Base-by-base conservation (phyloP, 1,140 invertebrate genomes). In the Drosophila novamexicana region DNA sequence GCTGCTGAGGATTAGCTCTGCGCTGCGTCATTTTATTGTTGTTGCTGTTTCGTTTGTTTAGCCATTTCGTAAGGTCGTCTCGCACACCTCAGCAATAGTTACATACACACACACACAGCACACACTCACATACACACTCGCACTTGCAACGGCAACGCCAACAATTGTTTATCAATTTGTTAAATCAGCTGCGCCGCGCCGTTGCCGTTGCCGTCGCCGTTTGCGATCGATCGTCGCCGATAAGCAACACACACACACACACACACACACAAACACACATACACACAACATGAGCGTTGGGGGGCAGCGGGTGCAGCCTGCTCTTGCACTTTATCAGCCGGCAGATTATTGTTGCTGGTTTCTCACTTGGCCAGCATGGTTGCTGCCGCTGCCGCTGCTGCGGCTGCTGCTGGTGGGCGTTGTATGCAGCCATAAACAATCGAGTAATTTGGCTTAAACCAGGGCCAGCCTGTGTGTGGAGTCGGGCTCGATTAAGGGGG, bases 121-220 rank as follows among this genome's bases (percentile, higher is more conserved):
- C 18, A 18, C 18, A 54, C 32, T 14, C 52, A 18, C 63, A 44
- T 44, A 47, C 42, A 40, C 42, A 7, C 8, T 39, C 6, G 18
- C 8, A 34, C 6, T 37, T 36, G 34, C 47, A 65, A 45, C 70
- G 77, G 72, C 85, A 86, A 85, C 85, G 72, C 79, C 79, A 90
- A 90, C 86, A 90, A 90, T 90, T 90, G 88, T 81, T 90, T 90
- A 90, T 90, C 86, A 90, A 88, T 90, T 90, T 90, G 80, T 90
- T 83, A 81, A 90, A 90, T 90, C 86, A 90, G 86, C 68, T 75
- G 49, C 37, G 74, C 66, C 62, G 86, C 65, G 81, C 58, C 47
- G 52, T 62, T 61, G 78, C 66, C 54, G 62, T 50, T n/a, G 56
- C 56, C 40, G 56, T 58, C 37, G 78, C 69, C 73, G 75, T 29